phyloP scores from a whole-genome alignment of 2,113 vertebrate genomes.

The Eudorcas thomsonii region DNA sequence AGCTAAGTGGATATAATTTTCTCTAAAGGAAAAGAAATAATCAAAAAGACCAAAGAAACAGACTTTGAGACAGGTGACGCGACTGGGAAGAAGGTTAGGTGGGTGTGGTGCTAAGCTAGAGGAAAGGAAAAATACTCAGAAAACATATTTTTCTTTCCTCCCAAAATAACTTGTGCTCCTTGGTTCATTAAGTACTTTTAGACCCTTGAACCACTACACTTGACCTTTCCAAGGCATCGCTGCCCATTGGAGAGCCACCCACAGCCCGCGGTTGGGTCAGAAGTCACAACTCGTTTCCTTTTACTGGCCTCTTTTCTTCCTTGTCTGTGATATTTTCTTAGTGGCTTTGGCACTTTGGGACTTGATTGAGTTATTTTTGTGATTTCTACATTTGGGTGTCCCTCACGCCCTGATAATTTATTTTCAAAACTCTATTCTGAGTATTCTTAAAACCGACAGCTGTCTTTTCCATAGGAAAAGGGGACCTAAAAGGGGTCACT shows the following conservation, averaged over 20 bases:
- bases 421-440: background rate
- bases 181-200: constrained; percentile 10
- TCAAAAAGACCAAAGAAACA: constrained; percentile 1
- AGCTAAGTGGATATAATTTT: constrained; percentile 36
- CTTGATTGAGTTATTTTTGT: background rate
- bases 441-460: background rate
- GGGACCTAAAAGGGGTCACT: background rate
- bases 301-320: background rate
- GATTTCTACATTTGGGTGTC: background rate
- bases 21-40: constrained; percentile 34
- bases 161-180: constrained; percentile 42
- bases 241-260: background rate
- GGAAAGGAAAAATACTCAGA: constrained; percentile 59
- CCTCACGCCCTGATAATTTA: background rate
- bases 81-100: background rate
- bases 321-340: background rate
- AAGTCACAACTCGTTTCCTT: background rate
- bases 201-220: background rate
- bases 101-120: background rate
- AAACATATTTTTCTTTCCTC: constrained; percentile 59
- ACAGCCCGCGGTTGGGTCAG: background rate
- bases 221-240: background rate
- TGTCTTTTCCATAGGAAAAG: background rate
- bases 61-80: constrained; percentile 51
- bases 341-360: background rate